Evolutionary conservation across 2,888 invertebrate genomes (phyloP).

Genomic region (Napeogenes inachia): DNA sequence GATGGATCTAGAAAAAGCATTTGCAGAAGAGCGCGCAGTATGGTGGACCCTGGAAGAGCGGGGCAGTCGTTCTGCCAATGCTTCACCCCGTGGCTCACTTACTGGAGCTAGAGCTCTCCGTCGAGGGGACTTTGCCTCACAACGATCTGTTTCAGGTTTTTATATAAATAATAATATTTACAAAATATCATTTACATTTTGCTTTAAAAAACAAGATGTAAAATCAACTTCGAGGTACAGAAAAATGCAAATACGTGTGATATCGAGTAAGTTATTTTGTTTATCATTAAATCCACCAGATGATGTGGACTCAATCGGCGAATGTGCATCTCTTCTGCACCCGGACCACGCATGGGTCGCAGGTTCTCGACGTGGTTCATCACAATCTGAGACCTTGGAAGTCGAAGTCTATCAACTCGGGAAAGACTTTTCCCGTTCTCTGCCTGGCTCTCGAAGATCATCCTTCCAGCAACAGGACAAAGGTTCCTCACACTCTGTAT

Average conservation of each 20-base stretch:
- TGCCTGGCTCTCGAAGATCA: constrained; percentile 90
- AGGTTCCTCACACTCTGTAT: constrained; percentile 45
- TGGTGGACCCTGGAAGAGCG: constrained; percentile 94
- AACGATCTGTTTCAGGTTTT: constrained; percentile 83
- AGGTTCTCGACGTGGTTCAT: constrained; percentile 90
- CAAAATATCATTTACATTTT: neutral
- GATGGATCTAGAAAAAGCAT: constrained; percentile 88
- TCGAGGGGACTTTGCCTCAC: constrained; percentile 84
- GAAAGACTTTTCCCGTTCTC: constrained; percentile 89
- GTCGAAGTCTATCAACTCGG: constrained; percentile 90
- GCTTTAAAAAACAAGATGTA: no score
- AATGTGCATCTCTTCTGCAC: constrained; percentile 86
- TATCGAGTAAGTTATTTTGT: constrained; percentile 8
- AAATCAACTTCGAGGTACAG: no score
- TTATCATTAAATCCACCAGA: constrained; percentile 51
- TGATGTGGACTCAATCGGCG: constrained; percentile 86
- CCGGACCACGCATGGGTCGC: constrained; percentile 91
- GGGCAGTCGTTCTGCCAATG: constrained; percentile 85
- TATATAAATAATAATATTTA: constrained; percentile 8
- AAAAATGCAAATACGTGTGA: neutral
- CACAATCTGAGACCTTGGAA: constrained; percentile 91
- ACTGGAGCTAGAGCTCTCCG: constrained; percentile 82
- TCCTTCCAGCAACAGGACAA: constrained; percentile 87
- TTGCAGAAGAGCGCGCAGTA: constrained; percentile 90
- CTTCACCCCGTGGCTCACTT: constrained; percentile 88